phyloP scores from a whole-genome alignment of 2,797 vertebrate genomes.

The Halcyon smyrnensis region DNA sequence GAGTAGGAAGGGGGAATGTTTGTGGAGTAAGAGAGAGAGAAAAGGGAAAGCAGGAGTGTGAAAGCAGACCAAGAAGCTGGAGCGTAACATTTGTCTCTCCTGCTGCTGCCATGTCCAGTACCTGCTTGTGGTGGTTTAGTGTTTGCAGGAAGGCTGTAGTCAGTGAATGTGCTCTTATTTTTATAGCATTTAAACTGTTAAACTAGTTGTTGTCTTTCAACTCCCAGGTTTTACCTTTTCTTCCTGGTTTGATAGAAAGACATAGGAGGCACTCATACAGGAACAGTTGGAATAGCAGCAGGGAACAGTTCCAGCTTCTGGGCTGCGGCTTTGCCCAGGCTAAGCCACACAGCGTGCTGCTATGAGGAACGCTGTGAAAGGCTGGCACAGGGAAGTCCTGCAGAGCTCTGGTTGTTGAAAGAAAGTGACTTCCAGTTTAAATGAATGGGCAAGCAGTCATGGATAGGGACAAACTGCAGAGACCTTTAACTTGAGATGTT shows the following conservation, averaged over 20 bases:
- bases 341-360: neutral
- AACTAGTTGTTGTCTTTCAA: neutral
- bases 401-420: neutral
- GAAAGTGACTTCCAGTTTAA: neutral
- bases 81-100: neutral
- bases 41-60: neutral
- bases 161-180: neutral
- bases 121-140: neutral
- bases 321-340: neutral
- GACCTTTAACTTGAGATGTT: neutral
- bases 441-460: neutral
- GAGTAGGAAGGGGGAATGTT: neutral
- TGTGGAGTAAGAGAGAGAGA: neutral
- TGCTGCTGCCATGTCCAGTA: neutral
- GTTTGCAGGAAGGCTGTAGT: neutral
- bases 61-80: neutral
- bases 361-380: neutral
- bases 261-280: neutral
- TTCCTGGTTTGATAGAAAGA: neutral
- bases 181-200: neutral
- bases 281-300: neutral
- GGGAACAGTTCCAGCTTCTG: neutral
- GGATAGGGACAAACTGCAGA: neutral
- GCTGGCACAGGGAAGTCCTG: neutral
- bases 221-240: neutral